A percentile compares a stretch with the other conserved stretches of the same genome.
These are phyloP conservation scores for Asarcornis scutulata DNA, from an alignment of 2,113 vertebrate genomes.

Conservation along the genomic window DNA sequence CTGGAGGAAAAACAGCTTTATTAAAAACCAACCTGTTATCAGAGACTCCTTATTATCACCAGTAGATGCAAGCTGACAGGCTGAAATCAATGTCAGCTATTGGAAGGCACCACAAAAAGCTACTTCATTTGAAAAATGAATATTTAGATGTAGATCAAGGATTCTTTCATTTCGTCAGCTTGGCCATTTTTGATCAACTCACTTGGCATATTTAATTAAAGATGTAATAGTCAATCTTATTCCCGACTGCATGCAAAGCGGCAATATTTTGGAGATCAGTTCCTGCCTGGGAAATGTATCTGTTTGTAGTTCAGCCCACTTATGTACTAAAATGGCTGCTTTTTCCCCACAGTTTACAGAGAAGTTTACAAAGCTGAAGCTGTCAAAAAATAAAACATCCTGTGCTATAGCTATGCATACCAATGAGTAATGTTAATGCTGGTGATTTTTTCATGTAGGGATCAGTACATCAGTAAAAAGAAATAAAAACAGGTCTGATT, in stretches of 20 bases:
- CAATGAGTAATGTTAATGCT: constrained; percentile 29
- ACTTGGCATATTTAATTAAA: constrained; percentile 49
- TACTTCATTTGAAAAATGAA: constrained; percentile 20
- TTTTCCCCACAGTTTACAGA: constrained; percentile 49
- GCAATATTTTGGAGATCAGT: background rate
- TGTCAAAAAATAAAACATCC: constrained; percentile 64
- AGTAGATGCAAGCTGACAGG: background rate
- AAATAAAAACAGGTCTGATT: background rate
- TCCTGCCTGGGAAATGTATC: constrained; percentile 19
- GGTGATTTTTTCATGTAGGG: constrained; percentile 5
- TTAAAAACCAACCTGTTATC: background rate
- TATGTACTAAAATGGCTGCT: constrained; percentile 41
- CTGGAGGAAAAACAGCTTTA: background rate
- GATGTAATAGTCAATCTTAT: background rate
- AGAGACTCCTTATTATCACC: constrained; percentile 1
- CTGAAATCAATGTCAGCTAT: constrained; percentile 2
- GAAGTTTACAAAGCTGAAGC: constrained; percentile 46
- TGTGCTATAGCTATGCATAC: constrained; percentile 36
- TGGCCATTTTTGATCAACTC: constrained; percentile 8
- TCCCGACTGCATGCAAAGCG: constrained; percentile 20
- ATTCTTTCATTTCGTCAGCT: constrained; percentile 9
- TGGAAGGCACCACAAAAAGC: constrained; percentile 6
- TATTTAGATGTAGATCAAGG: constrained; percentile 31
- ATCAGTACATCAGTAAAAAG: constrained; percentile 10
- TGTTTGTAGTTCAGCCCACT: constrained; percentile 42